A percentile compares a stretch with the other conserved stretches of the same genome.
phyloP scores from a whole-genome alignment of 2,888 invertebrate genomes.

The Brenthis ino region DNA sequence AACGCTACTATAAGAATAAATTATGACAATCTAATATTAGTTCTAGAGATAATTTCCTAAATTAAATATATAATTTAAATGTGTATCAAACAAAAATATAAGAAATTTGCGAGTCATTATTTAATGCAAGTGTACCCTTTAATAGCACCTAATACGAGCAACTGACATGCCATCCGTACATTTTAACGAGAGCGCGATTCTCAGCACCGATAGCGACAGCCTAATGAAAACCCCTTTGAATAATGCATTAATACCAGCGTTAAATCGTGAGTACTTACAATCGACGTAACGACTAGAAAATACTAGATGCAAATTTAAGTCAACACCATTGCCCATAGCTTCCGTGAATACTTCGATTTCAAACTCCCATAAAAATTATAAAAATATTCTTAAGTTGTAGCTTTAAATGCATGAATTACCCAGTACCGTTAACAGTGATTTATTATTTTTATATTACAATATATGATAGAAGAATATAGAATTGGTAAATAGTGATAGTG shows the following conservation, averaged over 20 bases:
- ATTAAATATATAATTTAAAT: no score
- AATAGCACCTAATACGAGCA: conserved; percentile 61
- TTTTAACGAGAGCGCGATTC: conserved; percentile 80
- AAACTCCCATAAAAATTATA: conserved; percentile 47
- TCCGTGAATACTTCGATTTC: conserved; percentile 60
- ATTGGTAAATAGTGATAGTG: conserved; percentile 25
- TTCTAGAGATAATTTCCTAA: no score
- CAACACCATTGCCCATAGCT: conserved; percentile 72
- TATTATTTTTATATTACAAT: no score
- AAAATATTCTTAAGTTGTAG: not conserved
- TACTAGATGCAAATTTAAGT: conserved; percentile 78
- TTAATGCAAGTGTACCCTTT: not conserved
- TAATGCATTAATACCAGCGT: conserved; percentile 82
- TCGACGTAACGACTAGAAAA: conserved; percentile 71
- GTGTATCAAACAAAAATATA: not conserved
- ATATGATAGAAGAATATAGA: not conserved
- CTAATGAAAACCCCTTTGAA: conserved; percentile 81
- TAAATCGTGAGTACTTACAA: conserved; percentile 80
- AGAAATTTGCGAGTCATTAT: not conserved
- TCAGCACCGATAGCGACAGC: conserved; percentile 73
- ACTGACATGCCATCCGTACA: conserved; percentile 80
- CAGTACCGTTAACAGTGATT: no score
- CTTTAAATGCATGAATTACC: no score
- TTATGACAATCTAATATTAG: no score
- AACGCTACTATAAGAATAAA: no score